Evolutionary conservation across 2,113 vertebrate species (phyloP).

Genomic region (Furnarius figulus): DNA sequence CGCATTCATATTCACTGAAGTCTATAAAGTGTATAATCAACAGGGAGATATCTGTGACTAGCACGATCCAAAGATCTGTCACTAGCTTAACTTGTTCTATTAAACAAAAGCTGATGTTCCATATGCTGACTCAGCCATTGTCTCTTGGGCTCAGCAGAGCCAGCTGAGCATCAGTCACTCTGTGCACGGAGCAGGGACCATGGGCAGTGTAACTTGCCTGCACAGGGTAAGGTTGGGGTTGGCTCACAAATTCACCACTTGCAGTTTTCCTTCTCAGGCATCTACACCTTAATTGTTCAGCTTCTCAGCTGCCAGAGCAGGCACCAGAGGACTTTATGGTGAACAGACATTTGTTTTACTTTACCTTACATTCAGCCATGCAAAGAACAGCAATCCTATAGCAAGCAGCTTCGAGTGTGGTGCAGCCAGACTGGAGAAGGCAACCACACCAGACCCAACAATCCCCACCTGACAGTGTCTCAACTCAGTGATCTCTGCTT

Average conservation of each 20-base stretch:
- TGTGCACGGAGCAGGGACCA: neutral
- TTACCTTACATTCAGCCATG: neutral
- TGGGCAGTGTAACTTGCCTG: neutral
- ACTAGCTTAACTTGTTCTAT: neutral
- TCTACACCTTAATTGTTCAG: neutral
- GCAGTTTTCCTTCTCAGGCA: neutral
- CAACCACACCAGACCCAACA: neutral
- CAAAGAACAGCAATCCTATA: neutral
- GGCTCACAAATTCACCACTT: neutral
- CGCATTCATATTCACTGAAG: neutral
- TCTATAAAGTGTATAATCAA: neutral
- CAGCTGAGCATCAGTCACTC: neutral
- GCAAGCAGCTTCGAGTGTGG: accelerated
- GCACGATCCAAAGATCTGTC: neutral
- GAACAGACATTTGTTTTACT: neutral
- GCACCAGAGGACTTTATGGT: neutral
- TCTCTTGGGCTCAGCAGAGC: neutral
- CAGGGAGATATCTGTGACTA: neutral
- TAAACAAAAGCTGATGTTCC: neutral
- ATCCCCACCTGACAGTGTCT: neutral
- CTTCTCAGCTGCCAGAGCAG: neutral
- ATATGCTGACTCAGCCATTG: neutral
- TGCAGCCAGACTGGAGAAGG: neutral
- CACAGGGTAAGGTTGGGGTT: neutral
- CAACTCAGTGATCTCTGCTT: neutral